Evolutionary conservation across 1,140 invertebrate genomes (phyloP), one percentile per base, ranked within the genome.

Genomic region (Bombus soroeensis): DNA sequence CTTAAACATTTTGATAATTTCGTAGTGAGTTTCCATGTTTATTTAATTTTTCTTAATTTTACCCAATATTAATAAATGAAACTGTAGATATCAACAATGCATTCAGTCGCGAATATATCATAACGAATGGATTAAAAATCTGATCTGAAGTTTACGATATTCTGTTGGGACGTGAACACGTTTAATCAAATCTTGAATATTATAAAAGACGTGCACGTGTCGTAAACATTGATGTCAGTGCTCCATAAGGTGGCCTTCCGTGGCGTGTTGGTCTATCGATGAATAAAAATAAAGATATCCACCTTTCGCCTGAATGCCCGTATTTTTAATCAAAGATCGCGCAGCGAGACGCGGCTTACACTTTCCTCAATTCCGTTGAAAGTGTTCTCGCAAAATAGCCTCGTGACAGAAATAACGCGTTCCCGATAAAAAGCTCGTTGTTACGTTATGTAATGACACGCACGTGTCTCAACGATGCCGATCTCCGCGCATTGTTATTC

Each of bases 361-460:
- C 32, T 74, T 83, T 82, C 32, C 47, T 82, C 73, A 73, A 74
- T 85, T 41, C 83, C 34, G 41, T 64, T 43, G 72, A 82, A 86
- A 76, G 72, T 71, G 43, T 59, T 59, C 53, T 75, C 64, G 84
- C 13, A 32, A 82, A 87, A 87, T 66, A 87, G 57, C 85, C 81
- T 78, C 68, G 85, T 22, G 81, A 87, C 81, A 57, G 53, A 87
- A 87, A 87, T 87, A 87, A 87, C 85, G 85, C 34, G 79, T 70
- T 70, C 79, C 32, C 79, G 64, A 86, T 86, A 86, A 86, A 86
- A 87, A 76, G 13, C 47, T 79, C 47, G n/a, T 83, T 78, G 57
- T 84, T 74, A 64, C 85, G 82, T 85, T 85, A 85, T 68, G 57
- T 80, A 81, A 84, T 76, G 43, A 71, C 22, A n/a, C 43, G 39